Evolutionary conservation across 2,113 vertebrate genomes (phyloP).

Genomic region (Lucifuga dentata): DNA sequence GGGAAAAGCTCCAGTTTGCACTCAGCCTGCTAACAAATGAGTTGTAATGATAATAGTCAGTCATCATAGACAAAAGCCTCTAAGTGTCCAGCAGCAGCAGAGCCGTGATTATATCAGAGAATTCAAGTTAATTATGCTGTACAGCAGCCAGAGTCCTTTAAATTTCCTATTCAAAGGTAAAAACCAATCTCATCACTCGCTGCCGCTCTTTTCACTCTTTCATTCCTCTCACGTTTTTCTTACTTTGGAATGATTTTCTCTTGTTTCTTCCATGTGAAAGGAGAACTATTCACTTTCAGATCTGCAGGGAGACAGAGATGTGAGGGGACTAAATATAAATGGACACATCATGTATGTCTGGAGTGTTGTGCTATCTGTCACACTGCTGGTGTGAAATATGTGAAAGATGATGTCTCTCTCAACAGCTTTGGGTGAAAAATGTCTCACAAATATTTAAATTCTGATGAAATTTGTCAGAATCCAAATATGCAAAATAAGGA

Average conservation of each 20-base stretch:
- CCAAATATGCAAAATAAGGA: too few relatives aligned
- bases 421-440: background rate
- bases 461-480: too few relatives aligned
- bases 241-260: constrained; percentile 3
- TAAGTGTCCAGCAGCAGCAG: constrained; percentile 36
- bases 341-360: constrained; percentile 23
- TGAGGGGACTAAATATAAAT: constrained; percentile 52
- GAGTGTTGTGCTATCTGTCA: constrained; percentile 3
- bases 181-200: constrained; percentile 26
- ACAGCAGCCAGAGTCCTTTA: constrained; percentile 20
- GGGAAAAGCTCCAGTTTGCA: constrained; percentile 7
- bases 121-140: constrained; percentile 34
- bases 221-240: background rate
- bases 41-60: constrained; percentile 40
- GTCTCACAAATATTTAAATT: constrained; percentile 16
- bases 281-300: constrained; percentile 37
- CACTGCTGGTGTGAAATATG: constrained; percentile 7
- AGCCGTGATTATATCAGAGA: constrained; percentile 53
- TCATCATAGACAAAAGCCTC: constrained; percentile 37
- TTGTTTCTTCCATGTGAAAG: constrained; percentile 20
- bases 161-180: constrained; percentile 46
- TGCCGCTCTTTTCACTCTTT: background rate
- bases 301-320: constrained; percentile 27
- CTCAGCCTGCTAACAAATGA: constrained; percentile 8
- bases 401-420: background rate